Percentiles rank a stretch among this genome's conserved stretches.
Conservation (phyloP, 2,113 vertebrate species). For the Leucoraja erinaceus region DNA sequence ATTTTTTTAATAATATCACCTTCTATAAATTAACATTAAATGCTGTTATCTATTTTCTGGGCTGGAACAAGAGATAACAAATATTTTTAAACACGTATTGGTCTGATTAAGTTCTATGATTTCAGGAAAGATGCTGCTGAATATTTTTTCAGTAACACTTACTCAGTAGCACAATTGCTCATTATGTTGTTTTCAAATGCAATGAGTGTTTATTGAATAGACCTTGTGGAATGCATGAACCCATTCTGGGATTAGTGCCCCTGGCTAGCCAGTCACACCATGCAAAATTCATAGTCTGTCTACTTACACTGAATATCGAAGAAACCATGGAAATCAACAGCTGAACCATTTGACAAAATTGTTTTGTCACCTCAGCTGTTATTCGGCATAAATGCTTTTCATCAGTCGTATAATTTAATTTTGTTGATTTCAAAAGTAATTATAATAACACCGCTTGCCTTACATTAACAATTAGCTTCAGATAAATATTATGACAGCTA, state of each 20-base stretch:
- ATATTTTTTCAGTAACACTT: background rate
- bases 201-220: constrained; percentile 16
- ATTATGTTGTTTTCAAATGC: constrained; percentile 10
- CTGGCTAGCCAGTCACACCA: constrained; percentile 5
- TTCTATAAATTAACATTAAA: background rate
- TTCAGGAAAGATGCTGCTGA: background rate
- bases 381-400: background rate
- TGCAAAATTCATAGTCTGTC: constrained; percentile 29
- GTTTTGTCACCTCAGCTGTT: constrained; percentile 1
- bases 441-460: background rate
- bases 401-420: background rate
- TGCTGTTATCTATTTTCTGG: background rate
- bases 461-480: background rate
- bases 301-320: background rate
- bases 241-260: background rate
- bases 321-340: background rate
- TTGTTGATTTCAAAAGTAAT: constrained; percentile 21
- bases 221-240: constrained; percentile 8
- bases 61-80: background rate
- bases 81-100: background rate
- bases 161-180: constrained; percentile 6
- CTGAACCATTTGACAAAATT: background rate
- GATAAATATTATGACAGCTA: constrained; percentile 55
- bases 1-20: background rate
- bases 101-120: background rate